phyloP scores from a whole-genome alignment of 2,888 invertebrate species.

The Drosophila nr. fundita region DNA sequence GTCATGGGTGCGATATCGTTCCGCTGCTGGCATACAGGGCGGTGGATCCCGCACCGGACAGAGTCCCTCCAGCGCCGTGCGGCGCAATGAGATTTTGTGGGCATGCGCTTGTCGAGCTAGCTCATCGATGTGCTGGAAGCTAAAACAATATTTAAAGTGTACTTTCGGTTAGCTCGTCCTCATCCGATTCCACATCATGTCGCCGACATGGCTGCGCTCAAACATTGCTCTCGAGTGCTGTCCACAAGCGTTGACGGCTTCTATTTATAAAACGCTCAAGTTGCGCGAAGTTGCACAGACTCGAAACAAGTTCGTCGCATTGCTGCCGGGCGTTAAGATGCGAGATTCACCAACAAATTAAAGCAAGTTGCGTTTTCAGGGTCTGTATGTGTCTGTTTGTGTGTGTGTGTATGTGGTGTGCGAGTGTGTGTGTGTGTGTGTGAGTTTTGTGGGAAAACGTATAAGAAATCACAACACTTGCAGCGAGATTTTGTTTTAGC shows the following conservation, averaged over 20 bases:
- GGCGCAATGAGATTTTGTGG: conserved; percentile 83
- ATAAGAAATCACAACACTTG: conserved; percentile 45
- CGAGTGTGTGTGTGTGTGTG: conserved; percentile 18
- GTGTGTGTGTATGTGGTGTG: conserved; percentile 1
- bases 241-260: conserved; percentile 61
- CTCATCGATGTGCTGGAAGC: conserved; percentile 82
- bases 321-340: conserved; percentile 50
- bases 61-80: conserved; percentile 84
- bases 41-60: conserved; percentile 90
- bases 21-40: conserved; percentile 89
- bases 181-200: conserved; percentile 11
- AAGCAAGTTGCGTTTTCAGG: conserved; percentile 43
- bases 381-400: conserved; percentile 17
- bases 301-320: conserved; percentile 62
- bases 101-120: conserved; percentile 83
- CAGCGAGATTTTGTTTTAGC: conserved; percentile 49
- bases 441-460: conserved; percentile 61
- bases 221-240: conserved; percentile 75
- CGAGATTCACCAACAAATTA: conserved; percentile 65
- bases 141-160: conserved; percentile 48
- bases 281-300: conserved; percentile 37
- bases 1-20: conserved; percentile 92
- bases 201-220: conserved; percentile 63
- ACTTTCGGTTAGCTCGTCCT: conserved; percentile 17
- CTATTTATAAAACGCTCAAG: conserved; percentile 81